These are phyloP conservation scores for Myotis planiceps DNA, from an alignment of 2,797 vertebrate species.

Conservation along the genomic window DNA sequence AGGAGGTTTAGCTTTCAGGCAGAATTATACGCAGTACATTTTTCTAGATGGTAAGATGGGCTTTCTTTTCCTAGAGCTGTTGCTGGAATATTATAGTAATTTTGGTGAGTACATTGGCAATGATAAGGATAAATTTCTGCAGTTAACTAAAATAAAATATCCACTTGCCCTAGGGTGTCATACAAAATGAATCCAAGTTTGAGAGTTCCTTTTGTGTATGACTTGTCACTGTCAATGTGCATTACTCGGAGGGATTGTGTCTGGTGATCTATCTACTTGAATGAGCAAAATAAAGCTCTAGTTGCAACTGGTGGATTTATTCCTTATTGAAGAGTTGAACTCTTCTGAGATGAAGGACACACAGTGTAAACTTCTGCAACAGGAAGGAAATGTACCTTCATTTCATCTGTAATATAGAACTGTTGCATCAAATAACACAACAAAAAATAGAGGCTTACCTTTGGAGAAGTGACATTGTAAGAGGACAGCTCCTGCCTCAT, in stretches of 20 bases:
- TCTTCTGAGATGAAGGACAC: neutral
- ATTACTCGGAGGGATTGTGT: neutral
- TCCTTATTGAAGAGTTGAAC: neutral
- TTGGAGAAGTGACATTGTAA: neutral
- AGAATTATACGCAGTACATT: slow-evolving; percentile 42
- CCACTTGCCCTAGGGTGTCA: slow-evolving; percentile 13
- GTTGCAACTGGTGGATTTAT: neutral
- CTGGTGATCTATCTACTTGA: neutral
- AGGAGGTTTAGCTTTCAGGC: slow-evolving; percentile 21
- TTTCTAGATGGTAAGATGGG: neutral
- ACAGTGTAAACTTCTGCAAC: neutral
- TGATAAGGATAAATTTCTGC: slow-evolving; percentile 38
- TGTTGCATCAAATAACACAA: neutral
- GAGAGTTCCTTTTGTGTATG: neutral
- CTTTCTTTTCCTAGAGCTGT: slow-evolving; percentile 29
- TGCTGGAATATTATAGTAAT: slow-evolving; percentile 56
- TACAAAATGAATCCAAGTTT: slow-evolving; percentile 37
- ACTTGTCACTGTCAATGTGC: neutral
- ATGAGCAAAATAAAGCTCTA: neutral
- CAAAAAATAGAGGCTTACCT: neutral
- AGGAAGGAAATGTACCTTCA: neutral
- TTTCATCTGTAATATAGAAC: neutral
- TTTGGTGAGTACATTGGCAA: neutral
- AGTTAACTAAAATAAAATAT: neutral
- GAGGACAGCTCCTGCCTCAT: neutral